Base-by-base conservation (phyloP, 1,140 invertebrate species). In the Pomacea maculata region DNA sequence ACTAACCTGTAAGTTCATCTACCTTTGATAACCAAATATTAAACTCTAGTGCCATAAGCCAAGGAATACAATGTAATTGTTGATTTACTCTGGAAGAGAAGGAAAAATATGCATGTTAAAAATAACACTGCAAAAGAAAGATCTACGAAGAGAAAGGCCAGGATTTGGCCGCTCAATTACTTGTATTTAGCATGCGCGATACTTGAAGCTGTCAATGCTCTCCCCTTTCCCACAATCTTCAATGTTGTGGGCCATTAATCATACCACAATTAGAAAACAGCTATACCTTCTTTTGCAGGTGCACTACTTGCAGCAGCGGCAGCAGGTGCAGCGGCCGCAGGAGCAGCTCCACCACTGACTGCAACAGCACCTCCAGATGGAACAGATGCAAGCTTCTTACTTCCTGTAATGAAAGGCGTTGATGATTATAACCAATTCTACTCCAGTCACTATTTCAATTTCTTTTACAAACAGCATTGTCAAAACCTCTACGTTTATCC, bases 321-420 rank as follows among this genome's bases (percentile, higher is more conserved):
- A 52, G 82, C 75, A 74, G 57, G 75, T 64, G 75, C 71, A n/a
- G 54, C 80, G 76, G 74, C 83, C 75, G 75, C 80, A 45, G 76
- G 45, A 6, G 76, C 80, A 52, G 77, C 84, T 68, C 64, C 84
- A 82, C 74, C 84, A 52, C 70, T 45, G 21, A 82, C 85, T 76
- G 79, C 83, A 19, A 71, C 87, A 64, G 74, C 84, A 82, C 86
- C 87, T 78, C 84, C 87, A 64, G 86, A 82, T 76, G 86, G 86
- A 12, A 88, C 85, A 29, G 85, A 86, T 10, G 86, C 85, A 67
- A 88, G 82, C 68, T 88, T 88, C 75, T 85, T 80, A 72, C 83
- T 75, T 71, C 86, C 87, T 87, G 74, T 25, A 86, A 82, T 21
- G 34, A 45, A 6, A 45, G 34, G 34, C 34, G 34, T 45, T 45